A percentile compares a stretch with the other conserved stretches of the same genome.
phyloP scores from a whole-genome alignment of 1,140 invertebrate species.

The Ceratosolen solmsi region DNA sequence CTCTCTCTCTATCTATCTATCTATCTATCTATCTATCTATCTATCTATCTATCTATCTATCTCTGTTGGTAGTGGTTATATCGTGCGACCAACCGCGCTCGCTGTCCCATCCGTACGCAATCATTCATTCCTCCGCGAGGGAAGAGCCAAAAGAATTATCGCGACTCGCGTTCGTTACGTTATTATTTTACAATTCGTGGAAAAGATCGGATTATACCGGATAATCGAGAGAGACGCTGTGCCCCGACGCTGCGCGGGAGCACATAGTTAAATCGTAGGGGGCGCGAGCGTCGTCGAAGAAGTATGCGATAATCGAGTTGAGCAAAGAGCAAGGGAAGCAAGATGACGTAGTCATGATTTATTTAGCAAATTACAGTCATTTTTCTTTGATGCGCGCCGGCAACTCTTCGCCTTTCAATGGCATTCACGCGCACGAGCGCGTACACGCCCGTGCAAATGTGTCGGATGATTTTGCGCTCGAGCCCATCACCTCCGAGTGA shows the following conservation, averaged over 20 bases:
- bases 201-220: constrained; percentile 24
- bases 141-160: not conserved
- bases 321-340: not conserved
- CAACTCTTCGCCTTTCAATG: not conserved
- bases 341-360: constrained; percentile 31
- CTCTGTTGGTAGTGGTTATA: too few species aligned
- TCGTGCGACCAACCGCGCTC: not conserved
- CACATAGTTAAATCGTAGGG: not conserved
- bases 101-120: not conserved
- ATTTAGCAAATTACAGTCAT: constrained; percentile 48
- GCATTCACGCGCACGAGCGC: not conserved
- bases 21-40: too few species aligned
- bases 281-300: not conserved
- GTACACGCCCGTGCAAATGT: not conserved
- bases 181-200: constrained; percentile 35
- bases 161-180: constrained; percentile 14
- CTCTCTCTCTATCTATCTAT: too few species aligned
- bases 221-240: too few species aligned
- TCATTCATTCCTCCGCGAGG: not conserved
- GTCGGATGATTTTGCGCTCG: not conserved
- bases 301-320: not conserved
- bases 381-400: constrained; percentile 16
- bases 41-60: too few species aligned
- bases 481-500: not conserved
- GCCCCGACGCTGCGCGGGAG: not conserved